These are phyloP conservation scores for Mus spicilegus DNA, from an alignment of 2,113 vertebrate species.

Conservation along the genomic window DNA sequence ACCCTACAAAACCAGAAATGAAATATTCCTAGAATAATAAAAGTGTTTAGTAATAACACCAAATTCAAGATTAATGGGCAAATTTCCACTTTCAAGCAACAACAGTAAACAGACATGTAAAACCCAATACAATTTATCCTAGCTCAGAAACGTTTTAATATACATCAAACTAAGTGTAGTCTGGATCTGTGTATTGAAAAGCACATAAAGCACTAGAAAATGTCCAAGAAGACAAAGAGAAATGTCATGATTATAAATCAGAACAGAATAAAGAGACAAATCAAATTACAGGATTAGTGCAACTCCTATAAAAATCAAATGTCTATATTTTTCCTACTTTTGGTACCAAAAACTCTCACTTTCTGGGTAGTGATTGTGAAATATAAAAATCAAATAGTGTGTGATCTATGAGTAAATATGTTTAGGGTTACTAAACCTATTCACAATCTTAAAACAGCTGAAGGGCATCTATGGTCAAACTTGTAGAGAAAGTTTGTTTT, in stretches of 20 bases:
- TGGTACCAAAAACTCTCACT: not conserved
- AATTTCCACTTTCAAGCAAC: not conserved
- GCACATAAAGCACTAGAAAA: not conserved
- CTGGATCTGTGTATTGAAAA: not conserved
- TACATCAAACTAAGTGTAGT: not conserved
- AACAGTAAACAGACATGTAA: not conserved
- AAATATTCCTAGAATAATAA: not conserved
- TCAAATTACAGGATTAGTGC: not conserved
- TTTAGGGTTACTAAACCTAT: not conserved
- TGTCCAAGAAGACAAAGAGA: not conserved
- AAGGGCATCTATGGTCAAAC: not conserved
- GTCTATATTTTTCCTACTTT: not conserved
- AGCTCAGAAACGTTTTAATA: not conserved
- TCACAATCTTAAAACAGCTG: not conserved
- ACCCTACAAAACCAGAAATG: not conserved
- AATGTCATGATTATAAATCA: not conserved
- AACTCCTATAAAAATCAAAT: not conserved
- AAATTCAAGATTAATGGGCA: not conserved
- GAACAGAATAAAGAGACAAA: not conserved
- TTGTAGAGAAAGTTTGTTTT: not conserved
- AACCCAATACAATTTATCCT: not conserved
- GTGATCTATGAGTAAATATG: not conserved
- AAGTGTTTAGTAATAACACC: not conserved
- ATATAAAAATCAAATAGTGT: not conserved
- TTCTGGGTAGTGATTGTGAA: not conserved